phyloP scores from a whole-genome alignment of 2,888 invertebrate species.

The Nebria salina region DNA sequence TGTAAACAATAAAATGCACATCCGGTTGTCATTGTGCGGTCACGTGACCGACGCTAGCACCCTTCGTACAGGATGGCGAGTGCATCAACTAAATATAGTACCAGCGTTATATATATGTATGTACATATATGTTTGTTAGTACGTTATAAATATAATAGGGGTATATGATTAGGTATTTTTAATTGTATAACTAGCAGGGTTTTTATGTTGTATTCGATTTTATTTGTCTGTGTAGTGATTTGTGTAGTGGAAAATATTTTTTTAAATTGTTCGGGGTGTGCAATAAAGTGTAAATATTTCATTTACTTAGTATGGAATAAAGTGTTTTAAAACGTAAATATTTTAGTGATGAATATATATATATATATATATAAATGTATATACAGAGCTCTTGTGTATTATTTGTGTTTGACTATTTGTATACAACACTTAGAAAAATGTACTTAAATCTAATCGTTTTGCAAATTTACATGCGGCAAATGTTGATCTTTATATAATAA shows the following conservation, averaged over 20 bases:
- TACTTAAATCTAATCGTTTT: constrained; percentile 55
- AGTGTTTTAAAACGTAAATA: too few species aligned
- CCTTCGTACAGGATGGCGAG: constrained; percentile 12
- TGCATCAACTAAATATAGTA: not conserved
- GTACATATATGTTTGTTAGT: not conserved
- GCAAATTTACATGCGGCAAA: constrained; percentile 56
- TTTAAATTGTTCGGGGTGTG: too few species aligned
- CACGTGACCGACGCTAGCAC: constrained; percentile 30
- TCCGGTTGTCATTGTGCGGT: constrained; percentile 42
- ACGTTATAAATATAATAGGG: not conserved
- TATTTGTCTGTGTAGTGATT: too few species aligned
- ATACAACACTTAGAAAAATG: constrained; percentile 45
- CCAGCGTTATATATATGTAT: not conserved
- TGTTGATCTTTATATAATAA: constrained; percentile 39
- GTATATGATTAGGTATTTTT: not conserved
- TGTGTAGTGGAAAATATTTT: too few species aligned
- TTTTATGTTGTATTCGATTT: not conserved
- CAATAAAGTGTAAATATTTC: too few species aligned
- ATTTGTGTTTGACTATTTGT: constrained; percentile 42
- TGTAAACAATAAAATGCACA: constrained; percentile 44
- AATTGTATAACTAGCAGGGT: not conserved
- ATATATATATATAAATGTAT: too few species aligned
- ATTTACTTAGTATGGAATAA: too few species aligned
- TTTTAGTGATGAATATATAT: too few species aligned
- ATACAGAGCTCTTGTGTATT: constrained; percentile 3